A percentile compares a stretch with the other conserved stretches of the same genome.
phyloP scores from a whole-genome alignment of 2,888 invertebrate species.

The Metopia argyrocephala region DNA sequence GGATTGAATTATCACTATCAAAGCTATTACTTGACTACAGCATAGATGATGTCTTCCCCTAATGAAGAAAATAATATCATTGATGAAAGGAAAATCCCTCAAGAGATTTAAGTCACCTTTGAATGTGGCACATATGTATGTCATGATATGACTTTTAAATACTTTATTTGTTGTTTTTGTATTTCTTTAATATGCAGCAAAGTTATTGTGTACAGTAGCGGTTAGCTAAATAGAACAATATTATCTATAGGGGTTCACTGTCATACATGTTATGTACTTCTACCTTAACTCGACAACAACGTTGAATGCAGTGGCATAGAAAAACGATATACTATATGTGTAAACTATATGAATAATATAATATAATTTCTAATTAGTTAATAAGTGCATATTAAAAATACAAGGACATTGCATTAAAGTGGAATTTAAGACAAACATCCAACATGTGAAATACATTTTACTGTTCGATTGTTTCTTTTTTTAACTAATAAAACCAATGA shows the following conservation, averaged over 20 bases:
- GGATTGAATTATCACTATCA: conserved; percentile 2
- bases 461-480: conserved; percentile 39
- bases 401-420: conserved; percentile 39
- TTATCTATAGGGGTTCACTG: too few relatives aligned
- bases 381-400: not conserved
- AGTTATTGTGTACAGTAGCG: too few relatives aligned
- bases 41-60: conserved; percentile 22
- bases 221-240: too few relatives aligned
- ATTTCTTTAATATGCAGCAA: too few relatives aligned
- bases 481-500: conserved; percentile 32
- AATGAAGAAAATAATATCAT: conserved; percentile 42
- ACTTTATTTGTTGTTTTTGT: too few relatives aligned
- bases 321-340: too few relatives aligned
- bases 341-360: too few relatives aligned
- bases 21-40: conserved; percentile 35
- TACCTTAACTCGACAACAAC: too few relatives aligned
- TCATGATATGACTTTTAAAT: not conserved
- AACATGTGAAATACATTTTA: conserved; percentile 47
- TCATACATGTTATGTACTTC: too few relatives aligned
- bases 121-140: not conserved
- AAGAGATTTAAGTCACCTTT: conserved; percentile 17
- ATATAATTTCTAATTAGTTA: not conserved
- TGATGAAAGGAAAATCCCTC: conserved; percentile 38
- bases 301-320: too few relatives aligned
- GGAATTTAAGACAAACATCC: conserved; percentile 41